A percentile compares a stretch with the other conserved stretches of the same genome.
Conservation (phyloP, 2,888 invertebrate genomes). For the Sinhomidia bicolor region DNA sequence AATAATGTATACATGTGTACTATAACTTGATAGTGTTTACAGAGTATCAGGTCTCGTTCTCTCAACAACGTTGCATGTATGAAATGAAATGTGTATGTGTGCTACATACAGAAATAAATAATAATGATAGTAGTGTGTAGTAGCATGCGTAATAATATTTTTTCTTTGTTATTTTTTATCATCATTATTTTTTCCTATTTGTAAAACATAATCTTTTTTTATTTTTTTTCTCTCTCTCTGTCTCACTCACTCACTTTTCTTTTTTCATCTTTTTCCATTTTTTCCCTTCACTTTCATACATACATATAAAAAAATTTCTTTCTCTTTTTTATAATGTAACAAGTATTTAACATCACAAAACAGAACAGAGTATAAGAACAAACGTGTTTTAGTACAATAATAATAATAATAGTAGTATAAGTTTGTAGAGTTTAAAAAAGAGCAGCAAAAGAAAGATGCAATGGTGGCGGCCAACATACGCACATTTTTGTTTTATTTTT, state of each 20-base stretch:
- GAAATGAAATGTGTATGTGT: too few species aligned
- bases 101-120: too few species aligned
- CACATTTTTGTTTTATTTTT: not conserved
- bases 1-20: too few species aligned
- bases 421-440: too few species aligned
- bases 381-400: not conserved
- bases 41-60: too few species aligned
- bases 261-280: not conserved
- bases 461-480: not conserved
- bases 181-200: not conserved
- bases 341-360: not conserved
- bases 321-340: constrained; percentile 15
- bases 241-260: not conserved
- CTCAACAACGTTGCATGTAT: too few species aligned
- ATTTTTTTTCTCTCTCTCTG: not conserved
- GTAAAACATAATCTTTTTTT: not conserved
- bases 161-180: too few species aligned
- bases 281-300: constrained; percentile 1
- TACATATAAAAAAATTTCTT: too few species aligned
- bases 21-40: too few species aligned
- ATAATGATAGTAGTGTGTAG: too few species aligned
- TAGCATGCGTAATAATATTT: too few species aligned
- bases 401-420: not conserved
- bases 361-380: not conserved
- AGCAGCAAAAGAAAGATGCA: not conserved